Evolutionary conservation across 2,797 vertebrate species (phyloP).

Genomic region (Neoniphon sammara): DNA sequence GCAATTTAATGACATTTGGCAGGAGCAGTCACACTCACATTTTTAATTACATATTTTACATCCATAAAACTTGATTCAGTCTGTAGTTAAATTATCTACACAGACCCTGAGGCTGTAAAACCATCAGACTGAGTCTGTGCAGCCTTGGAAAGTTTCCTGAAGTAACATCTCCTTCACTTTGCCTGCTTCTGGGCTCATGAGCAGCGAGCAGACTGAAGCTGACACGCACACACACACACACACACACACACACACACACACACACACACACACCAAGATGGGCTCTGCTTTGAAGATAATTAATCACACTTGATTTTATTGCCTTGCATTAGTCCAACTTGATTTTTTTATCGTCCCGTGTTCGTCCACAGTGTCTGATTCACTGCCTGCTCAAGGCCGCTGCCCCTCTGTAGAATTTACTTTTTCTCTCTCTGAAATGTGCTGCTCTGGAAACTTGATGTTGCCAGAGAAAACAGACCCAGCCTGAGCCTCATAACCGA

Average conservation of each 20-base stretch:
- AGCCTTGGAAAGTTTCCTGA: neutral
- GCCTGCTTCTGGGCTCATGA: constrained; percentile 26
- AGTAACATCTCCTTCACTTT: constrained; percentile 35
- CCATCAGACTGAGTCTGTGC: neutral
- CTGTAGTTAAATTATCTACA: too few species aligned
- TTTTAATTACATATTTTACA: too few species aligned
- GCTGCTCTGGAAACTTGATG: constrained; percentile 77
- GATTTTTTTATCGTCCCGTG: neutral
- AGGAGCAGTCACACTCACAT: too few species aligned
- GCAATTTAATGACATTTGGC: too few species aligned
- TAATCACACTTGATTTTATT: constrained; percentile 32
- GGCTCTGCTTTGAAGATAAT: constrained; percentile 57
- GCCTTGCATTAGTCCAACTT: too few species aligned
- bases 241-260: constrained; percentile 26
- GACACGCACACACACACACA: too few species aligned
- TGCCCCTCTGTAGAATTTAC: constrained; percentile 43
- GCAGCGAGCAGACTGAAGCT: constrained; percentile 15
- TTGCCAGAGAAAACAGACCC: constrained; percentile 79
- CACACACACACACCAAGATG: constrained; percentile 24
- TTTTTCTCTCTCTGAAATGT: constrained; percentile 71
- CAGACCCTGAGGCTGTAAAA: neutral
- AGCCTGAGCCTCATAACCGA: constrained; percentile 72
- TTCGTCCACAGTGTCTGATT: constrained; percentile 14
- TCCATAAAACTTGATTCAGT: too few species aligned
- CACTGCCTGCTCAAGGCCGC: constrained; percentile 24